Evolutionary conservation across 2,113 vertebrate genomes (phyloP).

Genomic region (Tenrec ecaudatus): DNA sequence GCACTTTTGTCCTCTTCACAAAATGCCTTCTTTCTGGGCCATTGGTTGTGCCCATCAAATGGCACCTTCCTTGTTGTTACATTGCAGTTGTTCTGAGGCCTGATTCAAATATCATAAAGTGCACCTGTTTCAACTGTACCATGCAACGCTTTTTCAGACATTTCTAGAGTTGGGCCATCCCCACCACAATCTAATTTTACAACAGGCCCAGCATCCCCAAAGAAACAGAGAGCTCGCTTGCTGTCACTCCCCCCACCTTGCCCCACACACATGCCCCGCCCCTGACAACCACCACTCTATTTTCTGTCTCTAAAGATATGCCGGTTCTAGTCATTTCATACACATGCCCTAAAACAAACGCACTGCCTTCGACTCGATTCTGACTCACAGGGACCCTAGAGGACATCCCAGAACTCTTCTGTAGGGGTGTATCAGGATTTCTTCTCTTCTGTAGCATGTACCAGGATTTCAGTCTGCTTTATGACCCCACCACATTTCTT

Average conservation of each 20-base stretch:
- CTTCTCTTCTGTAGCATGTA: neutral
- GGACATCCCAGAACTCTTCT: too few relatives aligned
- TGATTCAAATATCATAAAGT: neutral
- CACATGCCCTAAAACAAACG: neutral
- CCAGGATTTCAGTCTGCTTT: neutral
- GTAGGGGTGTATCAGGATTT: neutral
- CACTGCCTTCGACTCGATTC: too few relatives aligned
- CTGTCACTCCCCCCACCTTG: neutral
- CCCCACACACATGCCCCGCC: neutral
- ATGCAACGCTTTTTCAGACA: neutral
- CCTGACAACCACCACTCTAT: neutral
- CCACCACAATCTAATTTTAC: neutral
- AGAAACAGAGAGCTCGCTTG: neutral
- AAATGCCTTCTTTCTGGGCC: neutral
- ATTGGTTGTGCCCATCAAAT: neutral
- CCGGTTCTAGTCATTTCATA: neutral
- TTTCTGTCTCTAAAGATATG: neutral
- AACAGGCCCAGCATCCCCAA: constrained; percentile 15
- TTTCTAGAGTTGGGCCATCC: neutral
- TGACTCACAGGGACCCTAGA: too few relatives aligned
- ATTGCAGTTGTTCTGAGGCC: neutral
- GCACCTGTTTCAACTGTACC: neutral
- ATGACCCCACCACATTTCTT: neutral
- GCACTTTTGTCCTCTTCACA: neutral
- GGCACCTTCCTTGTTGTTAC: neutral